A percentile compares a stretch with the other conserved stretches of the same genome.
phyloP scores from a whole-genome alignment of 2,797 vertebrate species.

The Anisognathus igniventris region DNA sequence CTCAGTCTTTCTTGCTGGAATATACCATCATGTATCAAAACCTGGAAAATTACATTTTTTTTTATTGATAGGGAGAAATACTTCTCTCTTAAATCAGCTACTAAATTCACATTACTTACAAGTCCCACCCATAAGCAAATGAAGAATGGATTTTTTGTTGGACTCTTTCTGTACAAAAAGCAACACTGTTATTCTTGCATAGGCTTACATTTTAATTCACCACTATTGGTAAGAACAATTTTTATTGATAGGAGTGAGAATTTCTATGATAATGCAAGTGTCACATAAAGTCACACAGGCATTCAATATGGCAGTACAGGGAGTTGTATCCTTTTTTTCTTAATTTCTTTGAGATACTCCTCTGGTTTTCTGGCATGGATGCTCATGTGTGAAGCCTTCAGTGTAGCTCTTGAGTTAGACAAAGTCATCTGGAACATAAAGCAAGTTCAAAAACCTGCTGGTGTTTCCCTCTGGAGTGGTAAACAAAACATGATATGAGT shows the following conservation, averaged over 20 bases:
- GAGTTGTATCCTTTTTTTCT: background rate
- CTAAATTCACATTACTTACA: background rate
- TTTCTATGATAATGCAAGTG: background rate
- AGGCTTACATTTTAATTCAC: background rate
- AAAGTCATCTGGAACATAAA: background rate
- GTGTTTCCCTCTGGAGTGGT: background rate
- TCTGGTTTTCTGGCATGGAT: background rate
- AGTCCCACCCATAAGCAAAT: background rate
- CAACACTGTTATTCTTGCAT: background rate
- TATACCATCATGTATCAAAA: background rate
- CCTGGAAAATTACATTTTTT: conserved; percentile 6
- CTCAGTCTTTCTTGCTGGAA: background rate
- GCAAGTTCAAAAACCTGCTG: background rate
- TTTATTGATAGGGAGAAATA: conserved; percentile 2
- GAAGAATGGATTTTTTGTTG: background rate
- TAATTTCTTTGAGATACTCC: background rate
- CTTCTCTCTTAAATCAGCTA: background rate
- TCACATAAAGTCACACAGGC: background rate
- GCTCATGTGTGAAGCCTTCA: background rate
- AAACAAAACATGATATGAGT: background rate
- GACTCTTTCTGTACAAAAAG: background rate
- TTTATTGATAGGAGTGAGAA: background rate
- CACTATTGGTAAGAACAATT: background rate
- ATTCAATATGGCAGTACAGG: background rate
- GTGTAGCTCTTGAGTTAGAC: background rate